A percentile compares a stretch with the other conserved stretches of the same genome.
phyloP scores from a whole-genome alignment of 2,113 vertebrate genomes.

The Psilopsiagon aymara region DNA sequence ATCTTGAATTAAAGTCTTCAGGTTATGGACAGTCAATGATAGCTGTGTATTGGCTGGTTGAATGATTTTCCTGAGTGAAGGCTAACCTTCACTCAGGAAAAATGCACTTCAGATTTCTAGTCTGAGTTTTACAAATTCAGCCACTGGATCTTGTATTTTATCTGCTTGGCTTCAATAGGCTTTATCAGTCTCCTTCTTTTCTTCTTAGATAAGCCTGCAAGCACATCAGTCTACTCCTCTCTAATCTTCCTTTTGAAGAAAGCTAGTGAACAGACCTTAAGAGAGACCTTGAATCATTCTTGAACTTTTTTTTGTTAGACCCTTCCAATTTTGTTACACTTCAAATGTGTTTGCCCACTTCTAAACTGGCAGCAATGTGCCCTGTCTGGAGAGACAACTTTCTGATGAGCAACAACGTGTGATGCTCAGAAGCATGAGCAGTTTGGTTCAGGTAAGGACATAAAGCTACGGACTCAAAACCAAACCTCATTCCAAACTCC shows the following conservation, averaged over 20 bases:
- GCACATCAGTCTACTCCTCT: neutral
- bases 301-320: neutral
- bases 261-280: neutral
- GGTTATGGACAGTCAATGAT: neutral
- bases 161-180: neutral
- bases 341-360: neutral
- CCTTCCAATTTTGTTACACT: neutral
- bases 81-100: neutral
- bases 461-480: neutral
- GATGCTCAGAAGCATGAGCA: neutral
- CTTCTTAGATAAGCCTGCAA: neutral
- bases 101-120: neutral
- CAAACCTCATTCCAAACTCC: conserved; percentile 1
- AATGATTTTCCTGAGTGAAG: neutral
- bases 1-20: neutral
- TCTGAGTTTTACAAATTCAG: neutral
- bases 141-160: neutral
- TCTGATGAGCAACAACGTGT: neutral
- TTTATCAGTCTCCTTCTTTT: neutral
- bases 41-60: neutral
- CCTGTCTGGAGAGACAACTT: neutral
- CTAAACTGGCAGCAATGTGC: neutral
- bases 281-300: neutral
- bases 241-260: neutral
- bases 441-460: conserved; percentile 44